Conservation (phyloP, 2,888 invertebrate species). For the Microctonus hyperodae region DNA sequence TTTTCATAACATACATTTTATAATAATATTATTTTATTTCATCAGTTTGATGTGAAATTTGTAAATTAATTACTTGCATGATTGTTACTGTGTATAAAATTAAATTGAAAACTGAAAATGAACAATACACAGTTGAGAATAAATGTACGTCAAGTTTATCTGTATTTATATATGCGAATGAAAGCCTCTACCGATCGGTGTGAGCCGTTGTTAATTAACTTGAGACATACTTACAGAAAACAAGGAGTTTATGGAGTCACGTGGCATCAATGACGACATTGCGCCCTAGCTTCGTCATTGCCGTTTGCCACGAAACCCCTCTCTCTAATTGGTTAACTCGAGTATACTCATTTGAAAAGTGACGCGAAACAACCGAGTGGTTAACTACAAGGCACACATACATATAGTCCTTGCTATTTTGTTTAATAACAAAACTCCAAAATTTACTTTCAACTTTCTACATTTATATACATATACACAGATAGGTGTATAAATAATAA, state of each 20-base stretch:
- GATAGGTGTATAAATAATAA: too few species aligned
- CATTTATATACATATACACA: not conserved
- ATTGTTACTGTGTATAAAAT: not conserved
- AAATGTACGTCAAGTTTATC: not conserved
- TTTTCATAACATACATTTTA: too few species aligned
- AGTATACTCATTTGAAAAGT: slow-evolving; percentile 37
- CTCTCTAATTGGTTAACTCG: slow-evolving; percentile 41
- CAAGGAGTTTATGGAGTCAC: slow-evolving; percentile 32
- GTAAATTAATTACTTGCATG: too few species aligned
- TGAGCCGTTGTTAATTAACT: slow-evolving; percentile 37
- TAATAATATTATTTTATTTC: not conserved
- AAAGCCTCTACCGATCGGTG: not conserved
- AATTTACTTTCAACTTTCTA: not conserved
- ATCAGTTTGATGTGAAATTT: too few species aligned
- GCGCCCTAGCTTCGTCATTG: slow-evolving; percentile 29
- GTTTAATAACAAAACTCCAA: not conserved
- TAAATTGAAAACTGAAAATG: slow-evolving; percentile 21
- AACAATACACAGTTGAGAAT: slow-evolving; percentile 22
- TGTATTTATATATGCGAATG: not conserved
- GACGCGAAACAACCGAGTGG: slow-evolving; percentile 33
- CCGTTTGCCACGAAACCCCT: slow-evolving; percentile 36
- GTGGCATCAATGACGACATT: slow-evolving; percentile 22
- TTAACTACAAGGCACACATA: slow-evolving; percentile 37
- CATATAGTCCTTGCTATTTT: not conserved
- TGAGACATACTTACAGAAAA: slow-evolving; percentile 33